A percentile compares a stretch with the other conserved stretches of the same genome.
These are phyloP conservation scores for Archips xylosteana DNA, from an alignment of 2,888 invertebrate species.

Conservation along the genomic window DNA sequence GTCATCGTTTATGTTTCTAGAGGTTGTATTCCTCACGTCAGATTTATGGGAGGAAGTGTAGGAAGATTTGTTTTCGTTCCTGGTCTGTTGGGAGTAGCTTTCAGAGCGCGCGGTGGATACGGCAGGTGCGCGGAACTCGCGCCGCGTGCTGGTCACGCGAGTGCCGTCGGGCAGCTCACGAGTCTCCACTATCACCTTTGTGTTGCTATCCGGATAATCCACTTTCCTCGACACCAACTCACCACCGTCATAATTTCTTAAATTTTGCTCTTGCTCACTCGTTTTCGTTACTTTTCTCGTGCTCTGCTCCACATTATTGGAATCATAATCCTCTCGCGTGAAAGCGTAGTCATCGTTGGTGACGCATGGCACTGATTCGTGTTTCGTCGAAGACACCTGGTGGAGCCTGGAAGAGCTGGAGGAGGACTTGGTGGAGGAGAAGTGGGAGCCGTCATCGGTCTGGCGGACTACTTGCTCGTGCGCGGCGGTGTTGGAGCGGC, in stretches of 20 bases:
- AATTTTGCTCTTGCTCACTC: conserved; percentile 58
- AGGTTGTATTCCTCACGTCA: conserved; percentile 60
- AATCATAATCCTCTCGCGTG: conserved; percentile 54
- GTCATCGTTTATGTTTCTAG: conserved; percentile 58
- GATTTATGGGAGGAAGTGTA: conserved; percentile 63
- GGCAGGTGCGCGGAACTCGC: conserved; percentile 84
- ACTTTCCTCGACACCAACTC: conserved; percentile 85
- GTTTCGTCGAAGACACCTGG: conserved; percentile 67
- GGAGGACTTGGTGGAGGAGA: conserved; percentile 71
- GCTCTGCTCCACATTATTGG: conserved; percentile 60
- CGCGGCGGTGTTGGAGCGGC: conserved; percentile 67
- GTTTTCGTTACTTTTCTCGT: conserved; percentile 55
- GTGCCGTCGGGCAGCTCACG: conserved; percentile 88
- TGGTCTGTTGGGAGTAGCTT: conserved; percentile 62
- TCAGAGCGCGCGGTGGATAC: conserved; percentile 69
- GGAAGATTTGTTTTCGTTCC: conserved; percentile 63
- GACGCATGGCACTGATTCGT: conserved; percentile 70
- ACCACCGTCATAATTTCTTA: conserved; percentile 65
- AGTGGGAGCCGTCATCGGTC: conserved; percentile 72
- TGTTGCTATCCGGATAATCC: conserved; percentile 88
- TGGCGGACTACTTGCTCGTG: conserved; percentile 72
- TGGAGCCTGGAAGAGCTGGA: conserved; percentile 70
- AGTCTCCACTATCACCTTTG: conserved; percentile 88
- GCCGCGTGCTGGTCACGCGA: conserved; percentile 88
- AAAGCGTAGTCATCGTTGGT: conserved; percentile 63